Base-by-base conservation (phyloP, 2,113 vertebrate genomes). In the Spea bombifrons region DNA sequence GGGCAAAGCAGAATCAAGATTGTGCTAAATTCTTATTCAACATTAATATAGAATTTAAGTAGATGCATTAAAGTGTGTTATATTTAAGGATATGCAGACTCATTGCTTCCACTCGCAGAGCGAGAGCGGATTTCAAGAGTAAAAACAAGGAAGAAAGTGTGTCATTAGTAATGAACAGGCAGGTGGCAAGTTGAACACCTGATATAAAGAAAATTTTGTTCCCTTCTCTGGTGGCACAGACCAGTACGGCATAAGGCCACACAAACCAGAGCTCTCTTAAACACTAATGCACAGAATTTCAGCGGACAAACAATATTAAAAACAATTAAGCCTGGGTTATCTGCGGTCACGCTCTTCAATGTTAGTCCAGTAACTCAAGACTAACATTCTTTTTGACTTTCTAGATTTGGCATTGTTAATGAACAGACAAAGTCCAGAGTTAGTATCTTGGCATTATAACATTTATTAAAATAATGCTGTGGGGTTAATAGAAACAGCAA, bases 401-500 rank as follows among this genome's bases (percentile, higher is more conserved):
- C 85, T 88, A 74, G 78, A 68, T 74, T 15, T 88, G 87, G 90
- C 90, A 93, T 90, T 91, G 90, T 97, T 97, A 98, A 97, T 94
- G 89, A 95, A 97, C 93, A 96, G 90, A 94, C 91, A 92, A 90
- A 94, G 94, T 95, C 94, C 95, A 93, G 90, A 92, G 94, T 98
- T 98, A 98, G 96, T 96, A 95, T 92, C 93, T 93, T 94, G 93
- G 91, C 95, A 94, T 95, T 94, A 94, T 95, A 95, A 94, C 94
- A 97, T 98, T 97, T 97, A 98, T 96, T 93, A 93, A 95, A 95
- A 96, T 93, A 94, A 94, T 92, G 91, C 91, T 92, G 92, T 92
- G 92, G 91, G 78, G 92, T 94, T 94, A 94, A 94, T 94, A 94
- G 92, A 93, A 94, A 93, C 90, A 93, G 91, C 92, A 93, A 94